Base-by-base conservation (phyloP, 2,113 vertebrate species). In the Prionailurus viverrinus region DNA sequence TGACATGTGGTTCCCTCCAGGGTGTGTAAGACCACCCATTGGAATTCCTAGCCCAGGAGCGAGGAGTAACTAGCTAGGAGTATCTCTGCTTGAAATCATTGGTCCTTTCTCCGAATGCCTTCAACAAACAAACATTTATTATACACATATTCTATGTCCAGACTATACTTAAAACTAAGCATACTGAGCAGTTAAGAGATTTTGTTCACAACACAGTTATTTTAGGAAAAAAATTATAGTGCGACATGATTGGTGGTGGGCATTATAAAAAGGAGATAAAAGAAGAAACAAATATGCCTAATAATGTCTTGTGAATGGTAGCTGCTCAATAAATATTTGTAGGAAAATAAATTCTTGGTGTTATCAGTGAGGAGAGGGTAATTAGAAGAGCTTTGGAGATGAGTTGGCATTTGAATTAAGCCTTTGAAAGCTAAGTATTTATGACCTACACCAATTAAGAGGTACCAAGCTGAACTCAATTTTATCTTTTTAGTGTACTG, bases 151-250 rank as follows among this genome's bases (percentile, higher is more conserved):
- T 85, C 4, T 69, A 55, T 71, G 29, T 31, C 21, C 45, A 48
- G n/a, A 53, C 36, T 81, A 6, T 53, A 31, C 21, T 83, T 90
- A 83, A 48, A 92, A n/a, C 45, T 79, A 68, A 78, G 68, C 65
- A 65, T 55, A 29, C 13, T 53, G 4, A 66, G 10, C 27, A 94
- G 21, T 36, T 83, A 66, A 81, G 7, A 92, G 27, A 39, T 11
- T 29, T 0, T 53, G 48, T 88, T 95, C 18, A 36, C 45, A 13
- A 80, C 41, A 45, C 5, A 63, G 48, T 80, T n/a, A 39, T 65
- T 90, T 76, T 69, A 81, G 78, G 80, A 69, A 96, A 92, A 78
- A 36, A 96, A 71, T 90, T 68, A 48, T 18, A 63, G 9, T 39
- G 5, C 6, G 58, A 41, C 7, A 69, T 23, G 7, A 81, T 58